These are phyloP conservation scores for Zootoca vivipara DNA, from an alignment of 2,113 vertebrate species.

Conservation along the genomic window DNA sequence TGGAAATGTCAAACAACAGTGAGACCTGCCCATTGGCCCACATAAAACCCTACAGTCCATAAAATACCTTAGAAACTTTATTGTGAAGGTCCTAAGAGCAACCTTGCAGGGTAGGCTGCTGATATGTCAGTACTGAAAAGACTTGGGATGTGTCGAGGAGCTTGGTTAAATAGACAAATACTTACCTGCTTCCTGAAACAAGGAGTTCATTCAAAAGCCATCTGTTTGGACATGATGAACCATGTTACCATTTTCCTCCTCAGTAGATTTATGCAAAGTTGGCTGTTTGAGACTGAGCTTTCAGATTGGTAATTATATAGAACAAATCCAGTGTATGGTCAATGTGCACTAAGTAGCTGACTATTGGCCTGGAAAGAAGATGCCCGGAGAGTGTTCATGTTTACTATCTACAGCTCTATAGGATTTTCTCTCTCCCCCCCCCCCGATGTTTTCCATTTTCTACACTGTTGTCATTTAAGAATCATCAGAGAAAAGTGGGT, in stretches of 20 bases:
- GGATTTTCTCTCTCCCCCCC: not conserved
- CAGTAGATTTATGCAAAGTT: not conserved
- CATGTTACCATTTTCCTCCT: not conserved
- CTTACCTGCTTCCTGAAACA: not conserved
- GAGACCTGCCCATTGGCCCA: too few species aligned
- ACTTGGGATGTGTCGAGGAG: not conserved
- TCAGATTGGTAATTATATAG: not conserved
- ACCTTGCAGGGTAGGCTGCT: not conserved
- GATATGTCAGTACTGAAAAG: not conserved
- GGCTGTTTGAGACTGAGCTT: not conserved
- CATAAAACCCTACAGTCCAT: too few species aligned
- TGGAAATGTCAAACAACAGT: too few species aligned
- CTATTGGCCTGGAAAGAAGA: conserved; percentile 28
- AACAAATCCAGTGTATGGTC: not conserved
- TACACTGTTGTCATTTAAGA: not conserved
- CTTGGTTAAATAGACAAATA: not conserved
- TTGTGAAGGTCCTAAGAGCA: not conserved
- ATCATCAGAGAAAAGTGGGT: conserved; percentile 34
- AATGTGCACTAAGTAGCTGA: not conserved
- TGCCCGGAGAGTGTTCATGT: not conserved
- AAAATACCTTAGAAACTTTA: not conserved
- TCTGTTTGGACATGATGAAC: not conserved
- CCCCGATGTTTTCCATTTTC: conserved; percentile 18
- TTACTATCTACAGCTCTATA: conserved; percentile 8
- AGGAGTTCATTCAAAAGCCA: not conserved